Conservation (phyloP, 1,140 invertebrate species). For the Dreissena polymorpha region DNA sequence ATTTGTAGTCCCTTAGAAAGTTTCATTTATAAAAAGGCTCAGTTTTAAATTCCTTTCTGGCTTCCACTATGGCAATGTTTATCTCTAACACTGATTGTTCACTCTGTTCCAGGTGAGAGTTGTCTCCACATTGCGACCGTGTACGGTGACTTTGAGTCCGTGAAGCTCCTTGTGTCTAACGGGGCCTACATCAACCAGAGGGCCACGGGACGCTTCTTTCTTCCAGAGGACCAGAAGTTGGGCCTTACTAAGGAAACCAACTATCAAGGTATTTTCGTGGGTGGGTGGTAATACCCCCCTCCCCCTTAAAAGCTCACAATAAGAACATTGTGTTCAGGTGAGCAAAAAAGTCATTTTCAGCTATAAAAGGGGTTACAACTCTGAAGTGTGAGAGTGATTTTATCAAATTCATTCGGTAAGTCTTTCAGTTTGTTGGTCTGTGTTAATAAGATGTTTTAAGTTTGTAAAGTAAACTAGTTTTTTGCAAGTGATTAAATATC, state of each 20-base stretch:
- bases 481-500: too few relatives aligned
- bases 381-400: neutral
- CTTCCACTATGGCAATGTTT: too few relatives aligned
- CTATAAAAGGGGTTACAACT: neutral
- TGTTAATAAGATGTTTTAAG: too few relatives aligned
- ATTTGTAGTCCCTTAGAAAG: too few relatives aligned
- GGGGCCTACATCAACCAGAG: constrained; percentile 95
- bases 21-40: too few relatives aligned
- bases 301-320: too few relatives aligned
- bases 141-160: constrained; percentile 97
- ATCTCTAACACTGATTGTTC: too few relatives aligned
- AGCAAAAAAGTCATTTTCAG: neutral
- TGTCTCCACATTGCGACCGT: constrained; percentile 97
- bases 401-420: too few relatives aligned
- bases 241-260: constrained; percentile 88
- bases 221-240: constrained; percentile 92
- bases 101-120: constrained; percentile 86
- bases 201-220: constrained; percentile 91
- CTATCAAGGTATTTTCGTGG: constrained; percentile 86
- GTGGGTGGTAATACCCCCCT: neutral
- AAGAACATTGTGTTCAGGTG: too few relatives aligned
- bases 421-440: too few relatives aligned
- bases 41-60: too few relatives aligned
- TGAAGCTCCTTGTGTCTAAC: constrained; percentile 93
- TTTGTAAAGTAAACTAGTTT: too few relatives aligned